phyloP scores from a whole-genome alignment of 2,888 invertebrate species.

The Plutella xylostella region DNA sequence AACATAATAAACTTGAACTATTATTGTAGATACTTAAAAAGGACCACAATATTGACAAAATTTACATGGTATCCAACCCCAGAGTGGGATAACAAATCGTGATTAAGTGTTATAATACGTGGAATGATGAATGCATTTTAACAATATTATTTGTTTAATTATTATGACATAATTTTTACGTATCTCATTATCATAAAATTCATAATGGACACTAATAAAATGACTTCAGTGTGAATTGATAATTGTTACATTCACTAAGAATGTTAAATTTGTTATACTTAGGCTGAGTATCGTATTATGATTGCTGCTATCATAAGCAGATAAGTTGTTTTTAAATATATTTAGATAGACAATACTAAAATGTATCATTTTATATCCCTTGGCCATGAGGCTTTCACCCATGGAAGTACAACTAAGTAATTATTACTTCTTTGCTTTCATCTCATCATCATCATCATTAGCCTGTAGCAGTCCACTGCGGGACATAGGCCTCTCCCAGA shows the following conservation, averaged over 20 bases:
- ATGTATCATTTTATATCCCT: too few relatives aligned
- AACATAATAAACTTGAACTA: background rate
- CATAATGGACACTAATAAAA: conserved; percentile 1
- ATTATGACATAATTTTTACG: too few relatives aligned
- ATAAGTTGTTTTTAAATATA: conserved; percentile 5
- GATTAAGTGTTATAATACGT: conserved; percentile 26
- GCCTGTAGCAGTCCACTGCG: too few relatives aligned
- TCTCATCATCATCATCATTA: too few relatives aligned
- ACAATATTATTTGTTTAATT: background rate
- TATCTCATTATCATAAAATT: too few relatives aligned
- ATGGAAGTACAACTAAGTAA: too few relatives aligned
- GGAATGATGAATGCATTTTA: conserved; percentile 1
- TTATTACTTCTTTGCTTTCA: too few relatives aligned
- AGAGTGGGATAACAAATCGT: conserved; percentile 30
- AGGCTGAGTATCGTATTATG: conserved; percentile 2
- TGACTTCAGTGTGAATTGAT: conserved; percentile 25
- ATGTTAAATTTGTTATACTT: conserved; percentile 26
- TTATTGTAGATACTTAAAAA: background rate
- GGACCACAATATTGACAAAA: background rate
- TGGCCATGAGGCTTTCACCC: too few relatives aligned
- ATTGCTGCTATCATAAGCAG: conserved; percentile 3
- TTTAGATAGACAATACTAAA: background rate
- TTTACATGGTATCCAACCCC: too few relatives aligned
- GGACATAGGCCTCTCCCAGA: too few relatives aligned
- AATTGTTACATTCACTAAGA: conserved; percentile 34